Base-by-base conservation (phyloP, 2,113 vertebrate genomes). In the Passerina amoena region DNA sequence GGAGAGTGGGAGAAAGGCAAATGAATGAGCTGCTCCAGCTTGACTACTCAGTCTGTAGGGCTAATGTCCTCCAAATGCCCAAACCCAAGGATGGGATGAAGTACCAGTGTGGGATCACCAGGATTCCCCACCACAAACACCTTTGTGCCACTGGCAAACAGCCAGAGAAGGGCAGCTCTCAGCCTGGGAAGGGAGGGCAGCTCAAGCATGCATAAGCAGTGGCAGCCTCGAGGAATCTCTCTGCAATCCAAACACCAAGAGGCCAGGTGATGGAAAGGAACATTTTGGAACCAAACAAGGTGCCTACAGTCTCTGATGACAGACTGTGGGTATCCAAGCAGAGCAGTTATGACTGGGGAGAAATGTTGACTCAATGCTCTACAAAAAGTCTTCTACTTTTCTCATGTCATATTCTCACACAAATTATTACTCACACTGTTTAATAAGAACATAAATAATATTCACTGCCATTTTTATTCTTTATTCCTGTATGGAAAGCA, bases 91-190 rank as follows among this genome's bases (percentile, higher is more conserved):
- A 68, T 1, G 4, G 70, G 53, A 82, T 75, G 30, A 40, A 6
- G n/a, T 27, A 17, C 25, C 20, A 60, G 8, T 5, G 10, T 61
- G 42, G 35, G 57, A 77, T 10, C 27, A 5, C 18, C 56, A 44
- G 14, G 30, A 42, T 5, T 65, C 18, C 59, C 33, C 42, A 45
- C 3, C 40, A 65, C n/a, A 33, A 83, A 72, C 0, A 6, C 7
- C 22, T 79, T 4, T 68, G 56, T 33, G 33, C 14, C 17, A 6
- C 35, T 47, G 51, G 30, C 0, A 5, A 10, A 23, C 0, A 0
- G 37, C 23, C 59, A 83, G 50, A 0, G 4, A 86, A 22, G 37
- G 31, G 7, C 0, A 3, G 24, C 31, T 16, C 9, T 17, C 42
- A 65, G 31, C 21, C 50, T 40, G 21, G 54, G n/a, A 81, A 76